A percentile compares a stretch with the other conserved stretches of the same genome.
Conservation (phyloP, 2,888 invertebrate species). For the Lycia hirtaria region DNA sequence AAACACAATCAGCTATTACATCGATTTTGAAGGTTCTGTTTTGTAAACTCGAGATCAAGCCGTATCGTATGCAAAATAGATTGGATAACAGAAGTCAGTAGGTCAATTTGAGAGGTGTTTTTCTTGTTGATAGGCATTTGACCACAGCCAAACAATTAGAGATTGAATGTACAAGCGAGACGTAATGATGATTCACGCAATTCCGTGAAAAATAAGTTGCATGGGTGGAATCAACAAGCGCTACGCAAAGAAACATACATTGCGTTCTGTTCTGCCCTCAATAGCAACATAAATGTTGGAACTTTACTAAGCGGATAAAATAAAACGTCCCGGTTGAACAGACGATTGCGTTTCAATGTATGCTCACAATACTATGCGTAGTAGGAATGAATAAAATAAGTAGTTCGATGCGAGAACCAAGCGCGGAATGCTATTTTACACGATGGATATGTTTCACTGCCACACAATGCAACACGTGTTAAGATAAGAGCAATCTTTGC, state of each 20-base stretch:
- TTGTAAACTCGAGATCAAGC: not conserved
- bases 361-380: constrained; percentile 37
- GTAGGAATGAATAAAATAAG: constrained; percentile 31
- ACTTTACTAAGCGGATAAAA: constrained; percentile 26
- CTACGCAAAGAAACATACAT: not conserved
- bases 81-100: constrained; percentile 24
- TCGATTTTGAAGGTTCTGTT: constrained; percentile 5
- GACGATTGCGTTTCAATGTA: constrained; percentile 39
- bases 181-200: not conserved
- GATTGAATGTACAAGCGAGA: too few species aligned
- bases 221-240: not conserved
- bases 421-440: constrained; percentile 57
- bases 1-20: not conserved
- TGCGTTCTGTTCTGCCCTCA: not conserved
- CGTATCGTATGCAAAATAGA: constrained; percentile 1
- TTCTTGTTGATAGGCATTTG: too few species aligned
- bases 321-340: constrained; percentile 37
- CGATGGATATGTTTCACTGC: constrained; percentile 45
- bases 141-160: too few species aligned
- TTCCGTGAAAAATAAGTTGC: not conserved
- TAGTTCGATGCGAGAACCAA: constrained; percentile 36
- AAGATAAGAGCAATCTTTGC: constrained; percentile 41
- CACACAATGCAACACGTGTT: constrained; percentile 50
- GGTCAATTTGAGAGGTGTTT: constrained; percentile 20
- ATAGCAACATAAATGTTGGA: constrained; percentile 6